Base-by-base conservation (phyloP, 2,888 invertebrate genomes). In the Catocala nupta region DNA sequence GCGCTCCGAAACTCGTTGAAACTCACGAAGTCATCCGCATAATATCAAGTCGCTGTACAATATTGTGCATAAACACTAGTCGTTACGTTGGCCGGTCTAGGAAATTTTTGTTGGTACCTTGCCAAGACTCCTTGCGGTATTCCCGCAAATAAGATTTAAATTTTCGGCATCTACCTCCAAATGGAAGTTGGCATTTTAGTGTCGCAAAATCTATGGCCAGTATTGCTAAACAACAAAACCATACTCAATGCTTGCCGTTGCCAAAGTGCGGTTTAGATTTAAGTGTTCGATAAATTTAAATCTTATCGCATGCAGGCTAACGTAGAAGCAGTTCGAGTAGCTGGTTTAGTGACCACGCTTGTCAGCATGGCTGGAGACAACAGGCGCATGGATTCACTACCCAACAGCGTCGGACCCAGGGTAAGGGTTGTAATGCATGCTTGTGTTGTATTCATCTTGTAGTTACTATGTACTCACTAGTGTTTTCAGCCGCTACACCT, bases 311-410 rank as follows among this genome's bases (percentile, higher is more conserved):
- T 94, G 92, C 93, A 95, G 93, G 97, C 97, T 81, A 97, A 97
- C 93, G 96, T 97, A 89, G 97, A 97, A 90, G 97, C 97, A 83
- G 97, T 97, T 67, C 95, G 97, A 81, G 97, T 97, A 83, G 97
- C 97, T 70, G 97, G 97, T 74, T 95, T 97, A 84, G 96, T 97
- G 84, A 97, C 97, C 79, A 97, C 97, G 78, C 95, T 97, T 89
- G 97, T 97, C 88, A 97, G 96, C 93, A 97, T 97, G 84, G 96
- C 97, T 66, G 96, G 96, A 53, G 96, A 95, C 95, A 88, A 89
- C 90, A 84, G 90, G 81, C 89, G 95, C 80, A 92, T 94, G 94
- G 91, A 93, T 81, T 88, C 91, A 59, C 87, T 93, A 74, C 94
- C 94, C 56, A 94, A 94, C 91, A 93, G 92, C 87, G 91, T 93